These are phyloP conservation scores for Protonibea diacanthus DNA, from an alignment of 2,797 vertebrate species.

Conservation along the genomic window DNA sequence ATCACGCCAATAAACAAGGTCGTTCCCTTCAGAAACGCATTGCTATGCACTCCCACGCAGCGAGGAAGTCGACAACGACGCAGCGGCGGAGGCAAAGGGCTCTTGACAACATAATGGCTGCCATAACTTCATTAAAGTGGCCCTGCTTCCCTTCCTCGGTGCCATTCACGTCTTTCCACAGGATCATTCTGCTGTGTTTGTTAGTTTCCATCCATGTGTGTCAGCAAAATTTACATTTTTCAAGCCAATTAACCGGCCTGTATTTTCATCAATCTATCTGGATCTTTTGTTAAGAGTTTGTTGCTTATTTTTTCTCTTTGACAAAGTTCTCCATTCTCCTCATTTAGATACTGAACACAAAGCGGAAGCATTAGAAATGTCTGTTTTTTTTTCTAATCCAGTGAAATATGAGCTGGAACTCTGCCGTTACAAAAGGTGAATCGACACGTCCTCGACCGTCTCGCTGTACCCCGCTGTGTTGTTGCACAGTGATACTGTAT, in stretches of 20 bases:
- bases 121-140: slow-evolving; percentile 75
- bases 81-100: slow-evolving; percentile 43
- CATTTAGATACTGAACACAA: neutral
- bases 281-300: neutral
- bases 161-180: slow-evolving; percentile 38
- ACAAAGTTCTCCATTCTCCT: neutral
- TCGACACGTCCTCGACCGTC: neutral
- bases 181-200: slow-evolving; percentile 7
- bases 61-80: slow-evolving; percentile 39
- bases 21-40: slow-evolving; percentile 63
- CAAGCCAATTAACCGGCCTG: slow-evolving; percentile 13
- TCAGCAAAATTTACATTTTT: slow-evolving; percentile 22
- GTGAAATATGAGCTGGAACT: slow-evolving; percentile 14
- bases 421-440: slow-evolving; percentile 12
- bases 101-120: slow-evolving; percentile 69
- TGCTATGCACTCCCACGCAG: slow-evolving; percentile 57
- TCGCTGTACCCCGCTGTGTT: neutral
- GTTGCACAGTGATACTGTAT: neutral
- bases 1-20: slow-evolving; percentile 73
- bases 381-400: neutral
- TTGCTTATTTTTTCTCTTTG: neutral
- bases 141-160: slow-evolving; percentile 37
- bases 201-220: slow-evolving; percentile 34
- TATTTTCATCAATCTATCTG: slow-evolving; percentile 5
- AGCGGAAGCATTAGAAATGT: neutral